These are phyloP conservation scores for Microtus californicus DNA, from an alignment of 2,797 vertebrate species.

Conservation along the genomic window DNA sequence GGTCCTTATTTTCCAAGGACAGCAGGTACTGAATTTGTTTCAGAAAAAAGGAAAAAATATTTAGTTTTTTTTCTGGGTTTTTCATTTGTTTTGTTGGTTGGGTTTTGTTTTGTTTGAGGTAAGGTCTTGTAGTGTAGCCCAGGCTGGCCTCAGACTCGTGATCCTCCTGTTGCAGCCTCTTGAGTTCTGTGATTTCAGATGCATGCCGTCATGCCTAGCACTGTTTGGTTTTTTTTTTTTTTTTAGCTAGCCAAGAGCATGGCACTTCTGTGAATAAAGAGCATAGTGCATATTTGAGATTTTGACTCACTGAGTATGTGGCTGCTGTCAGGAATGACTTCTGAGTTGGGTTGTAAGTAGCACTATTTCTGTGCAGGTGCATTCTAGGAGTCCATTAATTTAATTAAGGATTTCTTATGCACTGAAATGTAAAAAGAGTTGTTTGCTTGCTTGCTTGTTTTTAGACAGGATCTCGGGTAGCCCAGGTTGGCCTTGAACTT, in stretches of 20 bases:
- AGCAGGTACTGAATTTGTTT: constrained; percentile 12
- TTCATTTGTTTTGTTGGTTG: neutral
- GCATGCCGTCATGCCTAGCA: neutral
- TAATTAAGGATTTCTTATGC: neutral
- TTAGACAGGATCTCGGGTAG: neutral
- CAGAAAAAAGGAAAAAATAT: neutral
- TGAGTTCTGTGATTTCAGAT: neutral
- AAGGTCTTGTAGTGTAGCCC: neutral
- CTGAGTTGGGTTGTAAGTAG: neutral
- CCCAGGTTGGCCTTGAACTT: neutral
- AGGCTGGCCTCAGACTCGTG: neutral
- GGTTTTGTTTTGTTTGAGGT: neutral
- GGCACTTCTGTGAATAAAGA: constrained; percentile 31
- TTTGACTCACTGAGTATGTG: neutral
- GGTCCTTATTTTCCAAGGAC: neutral
- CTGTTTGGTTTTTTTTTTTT: constrained; percentile 17
- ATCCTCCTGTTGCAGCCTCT: too few species aligned
- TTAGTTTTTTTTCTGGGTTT: neutral
- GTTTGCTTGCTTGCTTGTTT: neutral
- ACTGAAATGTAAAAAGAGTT: neutral
- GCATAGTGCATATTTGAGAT: neutral
- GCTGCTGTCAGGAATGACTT: constrained; percentile 15
- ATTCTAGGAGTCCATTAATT: neutral
- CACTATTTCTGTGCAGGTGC: neutral
- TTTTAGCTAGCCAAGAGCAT: constrained; percentile 17